These are phyloP conservation scores for Ashinkailepas kermadecensis DNA, from an alignment of 2,888 invertebrate species.

Conservation along the genomic window DNA sequence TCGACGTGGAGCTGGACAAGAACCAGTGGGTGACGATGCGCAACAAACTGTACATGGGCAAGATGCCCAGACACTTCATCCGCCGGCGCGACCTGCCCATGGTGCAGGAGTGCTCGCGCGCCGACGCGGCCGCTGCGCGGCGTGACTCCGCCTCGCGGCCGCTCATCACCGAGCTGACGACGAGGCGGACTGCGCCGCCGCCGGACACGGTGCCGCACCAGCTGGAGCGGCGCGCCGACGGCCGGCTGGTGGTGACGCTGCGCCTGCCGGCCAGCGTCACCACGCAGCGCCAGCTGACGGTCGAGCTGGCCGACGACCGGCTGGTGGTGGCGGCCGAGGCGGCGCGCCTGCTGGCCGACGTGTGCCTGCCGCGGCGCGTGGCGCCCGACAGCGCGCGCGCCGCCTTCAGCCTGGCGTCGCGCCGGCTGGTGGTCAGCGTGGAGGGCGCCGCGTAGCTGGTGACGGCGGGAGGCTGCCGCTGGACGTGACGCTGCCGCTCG, in stretches of 20 bases:
- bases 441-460: neutral
- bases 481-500: no score
- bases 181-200: neutral
- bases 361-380: neutral
- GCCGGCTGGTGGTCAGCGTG: neutral
- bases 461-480: neutral
- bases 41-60: constrained; percentile 19
- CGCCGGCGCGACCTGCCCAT: constrained; percentile 4
- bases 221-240: neutral
- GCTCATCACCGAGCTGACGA: neutral
- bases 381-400: neutral
- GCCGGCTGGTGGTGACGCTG: neutral
- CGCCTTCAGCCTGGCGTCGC: neutral
- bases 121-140: neutral
- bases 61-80: neutral
- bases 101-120: constrained; percentile 21
- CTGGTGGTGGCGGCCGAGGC: neutral
- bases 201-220: neutral
- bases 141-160: neutral
- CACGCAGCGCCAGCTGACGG: neutral
- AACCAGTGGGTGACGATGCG: constrained; percentile 1
- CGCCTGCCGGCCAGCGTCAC: constrained; percentile 1
- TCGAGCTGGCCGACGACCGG: neutral
- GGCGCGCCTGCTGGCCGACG: neutral
- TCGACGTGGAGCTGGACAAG: constrained; percentile 1